Percentiles rank a stretch among this genome's conserved stretches.
Conservation (phyloP, 1,140 invertebrate species). For the Drosophila kikkawai region DNA sequence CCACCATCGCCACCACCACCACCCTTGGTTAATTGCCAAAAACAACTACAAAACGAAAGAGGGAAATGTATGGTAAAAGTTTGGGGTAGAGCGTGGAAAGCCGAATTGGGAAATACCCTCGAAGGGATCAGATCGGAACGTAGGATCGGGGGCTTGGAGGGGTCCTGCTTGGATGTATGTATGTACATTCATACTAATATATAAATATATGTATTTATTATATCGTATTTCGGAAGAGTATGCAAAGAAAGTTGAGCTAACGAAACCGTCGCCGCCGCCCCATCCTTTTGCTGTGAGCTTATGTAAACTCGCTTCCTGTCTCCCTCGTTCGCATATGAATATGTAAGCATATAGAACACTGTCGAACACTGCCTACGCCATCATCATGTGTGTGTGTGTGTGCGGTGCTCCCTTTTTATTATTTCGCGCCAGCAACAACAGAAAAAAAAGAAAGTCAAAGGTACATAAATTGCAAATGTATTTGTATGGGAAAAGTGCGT, state of each 20-base stretch:
- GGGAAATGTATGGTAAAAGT: conserved; percentile 7
- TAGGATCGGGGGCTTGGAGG: not conserved
- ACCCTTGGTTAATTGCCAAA: conserved; percentile 81
- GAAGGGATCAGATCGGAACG: conserved; percentile 9
- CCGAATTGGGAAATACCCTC: conserved; percentile 41
- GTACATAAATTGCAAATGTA: conserved; percentile 70
- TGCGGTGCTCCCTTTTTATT: conserved; percentile 55
- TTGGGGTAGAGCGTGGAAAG: conserved; percentile 2
- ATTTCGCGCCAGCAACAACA: conserved; percentile 47
- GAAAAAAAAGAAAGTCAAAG: conserved; percentile 25
- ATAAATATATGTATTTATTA: not conserved
- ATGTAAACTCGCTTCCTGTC: conserved; percentile 43
- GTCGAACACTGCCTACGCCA: conserved; percentile 45
- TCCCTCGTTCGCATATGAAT: conserved; percentile 47
- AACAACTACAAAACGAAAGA: conserved; percentile 66
- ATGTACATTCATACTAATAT: not conserved
- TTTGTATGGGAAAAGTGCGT: conserved; percentile 64
- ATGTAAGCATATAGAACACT: conserved; percentile 63
- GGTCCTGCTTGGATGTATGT: not conserved
- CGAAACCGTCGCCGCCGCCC: not conserved
- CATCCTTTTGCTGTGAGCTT: conserved; percentile 4
- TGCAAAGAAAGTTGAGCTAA: conserved; percentile 44
- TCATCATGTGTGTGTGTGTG: conserved; percentile 4
- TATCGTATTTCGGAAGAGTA: conserved; percentile 18
- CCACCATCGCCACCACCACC: conserved; percentile 36